Conservation (phyloP, 2,797 vertebrate genomes). For the Numenius phaeopus region DNA sequence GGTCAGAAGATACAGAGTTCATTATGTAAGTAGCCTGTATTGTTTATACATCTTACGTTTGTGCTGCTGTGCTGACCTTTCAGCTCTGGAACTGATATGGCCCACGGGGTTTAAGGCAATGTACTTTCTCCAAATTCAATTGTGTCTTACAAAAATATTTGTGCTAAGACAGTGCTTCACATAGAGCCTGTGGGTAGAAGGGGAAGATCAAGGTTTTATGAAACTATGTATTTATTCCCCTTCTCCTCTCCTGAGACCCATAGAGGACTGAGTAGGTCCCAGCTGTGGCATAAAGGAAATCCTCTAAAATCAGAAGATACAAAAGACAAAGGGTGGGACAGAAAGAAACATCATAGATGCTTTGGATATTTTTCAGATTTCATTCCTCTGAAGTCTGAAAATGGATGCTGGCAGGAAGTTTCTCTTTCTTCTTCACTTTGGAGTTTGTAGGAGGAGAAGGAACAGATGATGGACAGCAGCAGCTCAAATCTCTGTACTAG, state of each 20-base stretch:
- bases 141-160: neutral
- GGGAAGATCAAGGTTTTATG: neutral
- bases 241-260: neutral
- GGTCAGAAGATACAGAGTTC: neutral
- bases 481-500: neutral
- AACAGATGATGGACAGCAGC: conserved; percentile 46
- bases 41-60: neutral
- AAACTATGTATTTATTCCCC: neutral
- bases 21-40: neutral
- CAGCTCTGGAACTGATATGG: neutral
- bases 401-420: conserved; percentile 18
- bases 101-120: neutral
- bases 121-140: neutral
- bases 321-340: neutral
- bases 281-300: neutral
- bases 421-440: conserved; percentile 2
- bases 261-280: neutral
- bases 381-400: conserved; percentile 10
- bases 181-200: neutral
- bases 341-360: neutral
- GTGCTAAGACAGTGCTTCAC: neutral
- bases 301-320: neutral
- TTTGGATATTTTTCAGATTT: neutral
- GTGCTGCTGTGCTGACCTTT: conserved; percentile 2
- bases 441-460: conserved; percentile 43